Evolutionary conservation across 1,140 invertebrate species (phyloP), one percentile per base, ranked within the genome.

Genomic region (Nephila pilipes): DNA sequence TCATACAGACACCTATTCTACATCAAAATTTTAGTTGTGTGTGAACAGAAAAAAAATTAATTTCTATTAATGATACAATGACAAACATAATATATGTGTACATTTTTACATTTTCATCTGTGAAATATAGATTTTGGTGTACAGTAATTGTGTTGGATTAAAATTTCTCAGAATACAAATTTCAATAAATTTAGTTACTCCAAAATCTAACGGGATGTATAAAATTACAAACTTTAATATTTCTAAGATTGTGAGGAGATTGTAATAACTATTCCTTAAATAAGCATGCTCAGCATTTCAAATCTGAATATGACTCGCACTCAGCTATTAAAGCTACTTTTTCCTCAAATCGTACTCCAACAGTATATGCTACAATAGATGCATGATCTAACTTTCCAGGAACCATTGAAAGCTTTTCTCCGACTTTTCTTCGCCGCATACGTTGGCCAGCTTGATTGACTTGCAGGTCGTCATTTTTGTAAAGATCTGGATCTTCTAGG

Each of bases 361-460:
- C 92, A 22, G 94, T 88, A 75, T 94, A 94, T 16, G 94, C 94
- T 10, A 94, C 94, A 60, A 94, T 93, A 20, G 97, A 98, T 38
- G 98, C 98, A 95, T 99, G 98, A 96, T 99, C 98, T 92, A 99
- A 95, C 95, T 99, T 99, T 36, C 98, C 98, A 5, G 98, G 98
- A 94, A 99, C 97, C 95, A 97, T 96, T 85, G 97, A 96, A 94
- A 97, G 96, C 96, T 96, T 98, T 95, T 97, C 97, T 94, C 97
- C 96, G 89, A 97, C 97, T 94, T 97, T 96, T 94, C 97, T 97
- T 38, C 97, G 95, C 93, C 97, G 96, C 69, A 96, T 95, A 85
- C 97, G 96, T 80, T 95, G 94, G 25, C 94, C 94, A 96, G 57
- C 96, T 95, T 94, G 96, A 95, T 94, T 96, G 65, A 94, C 87